phyloP scores from a whole-genome alignment of 2,113 vertebrate genomes.

The Corvus moneduloides region DNA sequence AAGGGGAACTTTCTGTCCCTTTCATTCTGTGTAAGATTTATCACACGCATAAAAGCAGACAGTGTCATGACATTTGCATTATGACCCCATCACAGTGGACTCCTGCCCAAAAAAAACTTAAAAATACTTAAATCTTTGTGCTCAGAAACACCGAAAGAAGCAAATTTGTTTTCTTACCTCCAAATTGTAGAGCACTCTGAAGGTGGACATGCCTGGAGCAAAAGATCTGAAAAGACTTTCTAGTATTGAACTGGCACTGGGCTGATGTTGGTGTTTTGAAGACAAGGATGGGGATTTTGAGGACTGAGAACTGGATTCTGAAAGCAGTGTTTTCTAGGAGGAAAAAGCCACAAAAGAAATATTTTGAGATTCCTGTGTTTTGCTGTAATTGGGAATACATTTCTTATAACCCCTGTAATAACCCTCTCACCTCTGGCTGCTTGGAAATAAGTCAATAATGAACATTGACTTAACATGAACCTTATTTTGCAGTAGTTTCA shows the following conservation, averaged over 20 bases:
- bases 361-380: background rate
- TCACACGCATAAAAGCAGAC: background rate
- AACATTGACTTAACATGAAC: background rate
- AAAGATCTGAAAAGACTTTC: constrained; percentile 96
- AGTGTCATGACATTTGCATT: background rate
- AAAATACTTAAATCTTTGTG: background rate
- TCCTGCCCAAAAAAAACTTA: background rate
- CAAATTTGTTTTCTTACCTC: constrained; percentile 80
- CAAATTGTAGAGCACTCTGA: constrained; percentile 97
- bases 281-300: constrained; percentile 95
- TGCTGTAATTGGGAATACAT: background rate
- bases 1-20: background rate
- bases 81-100: background rate
- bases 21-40: background rate
- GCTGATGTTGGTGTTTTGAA: constrained; percentile 96
- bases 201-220: constrained; percentile 97
- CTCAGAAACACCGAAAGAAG: background rate
- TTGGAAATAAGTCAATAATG: background rate
- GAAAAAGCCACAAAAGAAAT: background rate
- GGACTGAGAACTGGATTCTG: constrained; percentile 85
- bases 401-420: background rate
- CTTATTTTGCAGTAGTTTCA: background rate
- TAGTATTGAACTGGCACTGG: constrained; percentile 92
- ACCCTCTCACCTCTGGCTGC: background rate
- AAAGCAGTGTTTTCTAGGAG: constrained; percentile 90